Base-by-base conservation (phyloP, 2,888 invertebrate genomes). In the Scotopteryx bipunctaria region DNA sequence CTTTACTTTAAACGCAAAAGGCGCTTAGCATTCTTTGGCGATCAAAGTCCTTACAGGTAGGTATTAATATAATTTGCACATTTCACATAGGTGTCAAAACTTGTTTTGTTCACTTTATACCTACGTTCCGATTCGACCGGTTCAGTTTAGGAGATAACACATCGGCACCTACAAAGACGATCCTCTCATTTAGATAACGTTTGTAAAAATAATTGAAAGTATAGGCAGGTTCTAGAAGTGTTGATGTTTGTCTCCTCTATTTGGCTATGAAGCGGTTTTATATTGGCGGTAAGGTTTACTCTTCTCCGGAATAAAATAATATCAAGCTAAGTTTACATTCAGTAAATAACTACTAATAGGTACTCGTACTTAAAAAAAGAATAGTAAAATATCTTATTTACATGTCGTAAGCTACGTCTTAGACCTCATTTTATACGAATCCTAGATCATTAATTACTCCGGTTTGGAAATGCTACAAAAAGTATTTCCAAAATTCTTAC, bases 81-180 rank as follows among this genome's bases (percentile, higher is more conserved):
- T 58, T 56, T 58, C 49, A 46, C 54, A 44, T 15, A 8, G 35
- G 53, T 53, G 53, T 35, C 47, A 55, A 46, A 56, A 55, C 41
- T 23, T 35, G 46, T 52, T 54, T 47, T 48, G 19, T 29, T 9
- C 8, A 46, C 14, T 9, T 31, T 15, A 23, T 6, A 16, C 9
- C 14, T 19, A 6, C 27, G 19, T 25, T 11, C 3, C 4, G 27
- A 27, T 44, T 37, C 21, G 49, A 49, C 52, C 52, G 55, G 58
- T 58, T 35, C 6, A 17, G 21, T 9, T 45, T 40, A 38, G 23
- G 5, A 37, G 19, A 29, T 16, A 25, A 16, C 21, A 27, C 6
- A 38, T 19, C 36, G 32, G 13, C 23, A 17, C 35, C 33, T 27
- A 17, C 14, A 16, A 33, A 16, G 16, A 4, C 13, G 25, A 50